These are phyloP conservation scores for Mycalesis mineus DNA, from an alignment of 2,888 invertebrate species.

Conservation along the genomic window DNA sequence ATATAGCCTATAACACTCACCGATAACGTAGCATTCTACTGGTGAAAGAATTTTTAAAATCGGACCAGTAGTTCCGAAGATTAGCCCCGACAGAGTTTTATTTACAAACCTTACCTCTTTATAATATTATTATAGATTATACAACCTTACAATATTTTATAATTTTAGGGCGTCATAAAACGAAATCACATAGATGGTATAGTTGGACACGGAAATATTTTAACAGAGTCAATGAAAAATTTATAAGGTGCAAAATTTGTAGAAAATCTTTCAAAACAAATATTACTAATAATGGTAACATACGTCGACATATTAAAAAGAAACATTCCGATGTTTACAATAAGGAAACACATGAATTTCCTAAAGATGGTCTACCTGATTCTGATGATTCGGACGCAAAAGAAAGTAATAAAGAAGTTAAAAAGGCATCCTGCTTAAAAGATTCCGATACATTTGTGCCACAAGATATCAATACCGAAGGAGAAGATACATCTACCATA, in stretches of 20 bases:
- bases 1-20: too few relatives aligned
- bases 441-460: neutral
- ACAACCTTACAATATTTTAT: too few relatives aligned
- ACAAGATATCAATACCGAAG: neutral
- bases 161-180: neutral
- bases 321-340: neutral
- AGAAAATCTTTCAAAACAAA: neutral
- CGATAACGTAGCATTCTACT: too few relatives aligned
- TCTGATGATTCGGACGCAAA: neutral
- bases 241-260: neutral
- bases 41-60: too few relatives aligned
- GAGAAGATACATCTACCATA: neutral
- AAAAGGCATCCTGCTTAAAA: neutral
- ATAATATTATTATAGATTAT: too few relatives aligned
- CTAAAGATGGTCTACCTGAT: neutral
- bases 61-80: too few relatives aligned
- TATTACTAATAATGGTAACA: neutral
- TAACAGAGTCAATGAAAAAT: neutral
- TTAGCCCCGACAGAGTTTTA: too few relatives aligned
- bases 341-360: neutral
- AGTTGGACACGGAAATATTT: neutral
- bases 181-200: neutral
- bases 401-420: neutral
- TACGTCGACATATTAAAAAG: neutral
- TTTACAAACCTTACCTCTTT: too few relatives aligned